phyloP scores from a whole-genome alignment of 2,113 vertebrate genomes.

The Patagioenas fasciata region DNA sequence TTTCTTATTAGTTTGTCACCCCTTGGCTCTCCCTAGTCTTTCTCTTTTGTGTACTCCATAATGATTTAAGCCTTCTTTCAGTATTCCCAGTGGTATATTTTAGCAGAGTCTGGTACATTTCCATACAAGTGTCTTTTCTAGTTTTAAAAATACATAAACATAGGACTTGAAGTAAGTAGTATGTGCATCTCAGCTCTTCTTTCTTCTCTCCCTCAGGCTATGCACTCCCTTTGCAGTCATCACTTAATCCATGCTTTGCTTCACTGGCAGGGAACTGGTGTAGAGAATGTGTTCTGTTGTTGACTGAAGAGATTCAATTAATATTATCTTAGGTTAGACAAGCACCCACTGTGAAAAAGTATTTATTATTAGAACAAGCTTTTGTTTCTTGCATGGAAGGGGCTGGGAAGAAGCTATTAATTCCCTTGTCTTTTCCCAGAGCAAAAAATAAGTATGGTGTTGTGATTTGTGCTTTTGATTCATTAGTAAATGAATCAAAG shows the following conservation, averaged over 20 bases:
- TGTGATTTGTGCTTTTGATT: not conserved
- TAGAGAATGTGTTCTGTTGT: not conserved
- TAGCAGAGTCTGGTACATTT: not conserved
- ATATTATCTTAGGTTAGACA: not conserved
- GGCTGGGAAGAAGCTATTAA: not conserved
- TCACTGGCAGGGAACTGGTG: not conserved
- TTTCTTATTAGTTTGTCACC: conserved; percentile 12
- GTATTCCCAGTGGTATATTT: not conserved
- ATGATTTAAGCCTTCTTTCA: not conserved
- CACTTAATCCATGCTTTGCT: not conserved
- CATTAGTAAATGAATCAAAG: not conserved
- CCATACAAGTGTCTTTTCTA: not conserved
- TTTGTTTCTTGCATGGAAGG: not conserved
- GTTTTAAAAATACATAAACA: conserved; percentile 3
- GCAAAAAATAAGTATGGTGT: not conserved
- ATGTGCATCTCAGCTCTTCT: not conserved
- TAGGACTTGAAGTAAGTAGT: not conserved
- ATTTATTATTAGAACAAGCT: not conserved
- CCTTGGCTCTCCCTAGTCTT: not conserved
- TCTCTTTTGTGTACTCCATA: not conserved
- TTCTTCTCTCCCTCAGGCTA: not conserved
- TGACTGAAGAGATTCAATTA: not conserved
- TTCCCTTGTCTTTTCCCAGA: not conserved
- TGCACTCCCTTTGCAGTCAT: not conserved
- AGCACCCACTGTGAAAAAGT: not conserved